phyloP scores from a whole-genome alignment of 2,797 vertebrate genomes.

The Huso huso region DNA sequence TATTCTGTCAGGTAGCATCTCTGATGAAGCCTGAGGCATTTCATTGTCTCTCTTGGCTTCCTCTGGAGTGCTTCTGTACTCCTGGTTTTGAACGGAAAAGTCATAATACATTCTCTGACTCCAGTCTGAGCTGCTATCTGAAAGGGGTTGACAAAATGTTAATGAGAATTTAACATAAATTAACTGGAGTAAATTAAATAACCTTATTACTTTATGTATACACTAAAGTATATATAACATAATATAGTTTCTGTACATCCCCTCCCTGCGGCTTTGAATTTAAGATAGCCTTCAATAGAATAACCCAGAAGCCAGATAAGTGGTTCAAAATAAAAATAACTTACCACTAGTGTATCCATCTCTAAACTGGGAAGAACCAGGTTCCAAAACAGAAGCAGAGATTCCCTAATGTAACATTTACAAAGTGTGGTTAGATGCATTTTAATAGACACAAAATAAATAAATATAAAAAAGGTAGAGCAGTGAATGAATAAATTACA shows the following conservation, averaged over 20 bases:
- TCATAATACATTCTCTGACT: slow-evolving; percentile 71
- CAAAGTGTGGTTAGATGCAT: no score
- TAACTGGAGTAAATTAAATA: no score
- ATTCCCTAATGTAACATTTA: slow-evolving; percentile 42
- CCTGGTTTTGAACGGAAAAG: slow-evolving; percentile 56
- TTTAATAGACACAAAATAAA: no score
- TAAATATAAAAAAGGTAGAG: no score
- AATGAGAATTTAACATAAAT: no score
- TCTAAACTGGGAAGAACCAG: slow-evolving; percentile 55
- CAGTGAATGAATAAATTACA: no score
- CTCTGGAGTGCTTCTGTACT: slow-evolving; percentile 67
- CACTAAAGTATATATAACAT: no score
- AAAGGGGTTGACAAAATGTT: slow-evolving; percentile 5
- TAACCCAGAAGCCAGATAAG: no score
- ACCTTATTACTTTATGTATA: no score
- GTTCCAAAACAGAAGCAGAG: slow-evolving; percentile 46
- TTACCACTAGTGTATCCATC: slow-evolving; percentile 84
- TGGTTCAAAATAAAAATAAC: slow-evolving; percentile 17
- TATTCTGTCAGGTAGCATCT: slow-evolving; percentile 77
- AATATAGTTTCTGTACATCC: no score
- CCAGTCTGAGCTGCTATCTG: slow-evolving; percentile 88
- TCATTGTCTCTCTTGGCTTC: slow-evolving; percentile 67
- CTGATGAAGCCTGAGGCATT: slow-evolving; percentile 39
- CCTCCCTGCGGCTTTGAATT: no score
- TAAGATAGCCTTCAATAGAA: no score